A percentile compares a stretch with the other conserved stretches of the same genome.
phyloP scores from a whole-genome alignment of 2,113 vertebrate genomes.

The Vidua chalybeata region DNA sequence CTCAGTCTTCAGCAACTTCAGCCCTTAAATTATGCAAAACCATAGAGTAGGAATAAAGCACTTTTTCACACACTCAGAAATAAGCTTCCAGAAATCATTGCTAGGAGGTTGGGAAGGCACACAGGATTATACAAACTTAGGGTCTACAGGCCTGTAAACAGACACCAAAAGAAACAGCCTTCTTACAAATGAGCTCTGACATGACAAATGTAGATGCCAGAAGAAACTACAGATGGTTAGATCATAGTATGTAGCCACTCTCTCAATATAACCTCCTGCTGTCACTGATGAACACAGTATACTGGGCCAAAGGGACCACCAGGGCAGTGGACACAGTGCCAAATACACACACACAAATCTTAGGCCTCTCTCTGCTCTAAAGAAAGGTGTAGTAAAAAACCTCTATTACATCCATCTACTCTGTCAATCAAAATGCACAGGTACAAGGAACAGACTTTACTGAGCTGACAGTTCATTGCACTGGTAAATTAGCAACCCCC shows the following conservation, averaged over 20 bases:
- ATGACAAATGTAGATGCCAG: not conserved
- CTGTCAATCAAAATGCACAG: not conserved
- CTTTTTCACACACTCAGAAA: not conserved
- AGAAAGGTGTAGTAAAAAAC: not conserved
- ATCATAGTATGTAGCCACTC: not conserved
- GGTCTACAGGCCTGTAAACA: not conserved
- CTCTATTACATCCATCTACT: not conserved
- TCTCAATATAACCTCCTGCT: not conserved
- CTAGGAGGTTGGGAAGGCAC: not conserved
- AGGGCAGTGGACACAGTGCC: not conserved
- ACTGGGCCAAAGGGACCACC: not conserved
- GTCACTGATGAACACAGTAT: not conserved
- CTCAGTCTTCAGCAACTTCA: not conserved
- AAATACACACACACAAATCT: not conserved
- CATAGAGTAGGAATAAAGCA: not conserved
- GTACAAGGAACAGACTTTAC: not conserved
- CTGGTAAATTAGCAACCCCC: not conserved
- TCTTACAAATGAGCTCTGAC: not conserved
- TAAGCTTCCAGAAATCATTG: not conserved
- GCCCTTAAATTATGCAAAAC: not conserved
- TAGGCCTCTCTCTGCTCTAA: not conserved
- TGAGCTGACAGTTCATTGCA: not conserved
- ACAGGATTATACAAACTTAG: not conserved
- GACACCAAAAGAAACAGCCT: not conserved
- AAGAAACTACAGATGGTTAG: not conserved